Evolutionary conservation across 2,113 vertebrate genomes (phyloP).

Genomic region (Hippocampus abdominalis): DNA sequence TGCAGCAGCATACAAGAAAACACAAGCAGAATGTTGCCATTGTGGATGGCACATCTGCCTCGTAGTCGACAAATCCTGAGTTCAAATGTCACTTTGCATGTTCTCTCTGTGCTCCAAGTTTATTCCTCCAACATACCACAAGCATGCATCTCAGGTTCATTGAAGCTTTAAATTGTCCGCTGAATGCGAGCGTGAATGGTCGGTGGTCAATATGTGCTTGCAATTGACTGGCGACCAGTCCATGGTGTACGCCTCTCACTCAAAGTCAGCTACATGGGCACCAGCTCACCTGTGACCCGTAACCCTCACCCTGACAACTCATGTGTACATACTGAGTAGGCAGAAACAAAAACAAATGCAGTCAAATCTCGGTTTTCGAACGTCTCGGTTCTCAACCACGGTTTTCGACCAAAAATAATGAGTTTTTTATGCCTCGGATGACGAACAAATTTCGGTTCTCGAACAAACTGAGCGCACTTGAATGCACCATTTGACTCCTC

Average conservation of each 20-base stretch:
- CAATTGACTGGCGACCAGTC: neutral
- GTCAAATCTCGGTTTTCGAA: no score
- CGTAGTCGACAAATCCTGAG: neutral
- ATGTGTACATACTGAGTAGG: no score
- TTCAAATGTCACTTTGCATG: neutral
- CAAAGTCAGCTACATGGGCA: neutral
- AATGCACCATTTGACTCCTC: no score
- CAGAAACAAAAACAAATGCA: no score
- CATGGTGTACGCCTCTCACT: neutral
- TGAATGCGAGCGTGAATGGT: neutral
- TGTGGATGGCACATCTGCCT: neutral
- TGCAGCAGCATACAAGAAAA: neutral
- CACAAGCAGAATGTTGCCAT: neutral
- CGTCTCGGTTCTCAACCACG: no score
- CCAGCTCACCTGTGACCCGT: neutral
- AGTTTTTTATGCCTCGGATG: no score
- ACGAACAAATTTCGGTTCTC: no score
- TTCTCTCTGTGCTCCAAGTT: neutral
- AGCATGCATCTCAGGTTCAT: neutral
- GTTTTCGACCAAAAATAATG: no score
- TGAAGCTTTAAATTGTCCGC: neutral
- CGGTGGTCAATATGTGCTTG: neutral
- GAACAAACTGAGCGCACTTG: no score
- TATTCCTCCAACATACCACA: neutral
- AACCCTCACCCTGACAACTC: no score